Conservation (phyloP, 2,888 invertebrate genomes). For the Epistrophella euchroma region DNA sequence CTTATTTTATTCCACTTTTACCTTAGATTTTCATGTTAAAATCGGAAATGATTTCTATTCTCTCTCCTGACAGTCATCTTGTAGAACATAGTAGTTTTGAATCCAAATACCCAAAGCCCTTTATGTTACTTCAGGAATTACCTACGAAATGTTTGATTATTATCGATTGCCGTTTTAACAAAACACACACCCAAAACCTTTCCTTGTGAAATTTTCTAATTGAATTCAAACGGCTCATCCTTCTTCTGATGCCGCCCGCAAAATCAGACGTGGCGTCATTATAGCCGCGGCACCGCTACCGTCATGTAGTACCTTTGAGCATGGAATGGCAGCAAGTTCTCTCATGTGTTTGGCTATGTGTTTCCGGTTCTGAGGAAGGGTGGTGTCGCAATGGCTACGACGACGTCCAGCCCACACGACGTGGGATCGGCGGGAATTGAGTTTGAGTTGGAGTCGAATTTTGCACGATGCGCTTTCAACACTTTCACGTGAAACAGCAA, state of each 20-base stretch:
- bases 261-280: slow-evolving; percentile 5
- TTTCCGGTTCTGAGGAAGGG: slow-evolving; percentile 1
- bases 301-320: slow-evolving; percentile 11
- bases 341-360: slow-evolving; percentile 34
- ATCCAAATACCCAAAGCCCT: background rate
- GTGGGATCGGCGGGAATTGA: slow-evolving; percentile 17
- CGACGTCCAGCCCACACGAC: background rate
- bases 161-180: slow-evolving; percentile 60
- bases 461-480: slow-evolving; percentile 70
- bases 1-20: background rate
- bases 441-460: slow-evolving; percentile 17
- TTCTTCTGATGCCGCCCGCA: background rate
- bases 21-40: slow-evolving; percentile 1
- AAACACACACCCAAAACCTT: slow-evolving; percentile 10
- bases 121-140: slow-evolving; percentile 45
- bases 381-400: slow-evolving; percentile 14
- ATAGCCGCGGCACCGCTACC: background rate
- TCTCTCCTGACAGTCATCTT: background rate
- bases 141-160: slow-evolving; percentile 57
- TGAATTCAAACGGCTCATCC: slow-evolving; percentile 24
- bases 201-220: slow-evolving; percentile 44
- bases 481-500: slow-evolving; percentile 68
- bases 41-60: background rate
- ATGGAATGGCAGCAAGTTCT: slow-evolving; percentile 51
- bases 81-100: background rate